Evolutionary conservation across 2,113 vertebrate genomes (phyloP).

Genomic region (Gila orcuttii): DNA sequence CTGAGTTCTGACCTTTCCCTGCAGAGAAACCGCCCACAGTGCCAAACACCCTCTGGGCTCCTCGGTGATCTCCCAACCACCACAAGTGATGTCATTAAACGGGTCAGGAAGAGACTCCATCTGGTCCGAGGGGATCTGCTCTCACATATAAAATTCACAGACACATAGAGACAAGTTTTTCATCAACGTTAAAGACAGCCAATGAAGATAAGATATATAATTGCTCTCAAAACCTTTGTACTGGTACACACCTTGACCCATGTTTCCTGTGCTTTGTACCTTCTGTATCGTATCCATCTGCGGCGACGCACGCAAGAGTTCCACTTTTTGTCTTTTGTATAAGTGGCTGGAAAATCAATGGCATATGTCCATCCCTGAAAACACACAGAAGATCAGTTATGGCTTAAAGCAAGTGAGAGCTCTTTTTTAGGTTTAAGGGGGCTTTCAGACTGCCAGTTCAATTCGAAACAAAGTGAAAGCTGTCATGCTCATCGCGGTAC

Average conservation of each 20-base stretch:
- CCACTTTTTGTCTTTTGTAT: conserved; percentile 95
- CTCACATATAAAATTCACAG: not conserved
- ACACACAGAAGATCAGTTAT: conserved; percentile 25
- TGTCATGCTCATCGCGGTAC: no score
- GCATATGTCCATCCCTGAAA: conserved; percentile 93
- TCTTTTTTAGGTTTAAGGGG: not conserved
- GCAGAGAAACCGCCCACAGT: conserved; percentile 91
- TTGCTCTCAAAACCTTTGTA: not conserved
- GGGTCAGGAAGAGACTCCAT: conserved; percentile 84
- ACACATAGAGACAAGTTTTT: not conserved
- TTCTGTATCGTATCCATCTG: conserved; percentile 93
- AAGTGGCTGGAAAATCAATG: conserved; percentile 93
- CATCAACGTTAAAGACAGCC: not conserved
- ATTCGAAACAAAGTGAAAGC: no score
- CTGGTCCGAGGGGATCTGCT: conserved; percentile 84
- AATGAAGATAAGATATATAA: not conserved
- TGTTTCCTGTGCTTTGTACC: conserved; percentile 87
- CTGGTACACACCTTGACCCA: conserved; percentile 88
- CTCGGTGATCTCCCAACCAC: conserved; percentile 91
- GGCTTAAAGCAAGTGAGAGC: not conserved
- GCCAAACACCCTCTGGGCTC: conserved; percentile 87
- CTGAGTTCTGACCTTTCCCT: conserved; percentile 84
- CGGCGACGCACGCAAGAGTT: conserved; percentile 95
- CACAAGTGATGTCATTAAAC: conserved; percentile 92
- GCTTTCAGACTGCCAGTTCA: no score